A percentile compares a stretch with the other conserved stretches of the same genome.
These are phyloP conservation scores for Cybosia mesomella DNA, from an alignment of 2,888 invertebrate genomes.

Conservation along the genomic window DNA sequence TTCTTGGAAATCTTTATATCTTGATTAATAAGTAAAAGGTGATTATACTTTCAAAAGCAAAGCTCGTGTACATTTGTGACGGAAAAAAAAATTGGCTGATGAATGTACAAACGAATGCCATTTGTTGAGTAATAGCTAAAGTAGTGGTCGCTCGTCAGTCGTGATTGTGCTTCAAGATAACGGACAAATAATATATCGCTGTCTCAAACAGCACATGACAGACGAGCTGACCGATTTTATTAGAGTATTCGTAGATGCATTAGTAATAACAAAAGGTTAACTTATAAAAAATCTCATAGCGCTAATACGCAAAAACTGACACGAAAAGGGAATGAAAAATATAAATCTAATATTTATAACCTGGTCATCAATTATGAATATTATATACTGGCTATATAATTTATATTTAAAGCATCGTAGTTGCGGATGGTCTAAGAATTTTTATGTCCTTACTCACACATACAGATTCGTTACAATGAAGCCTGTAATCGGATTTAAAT, in stretches of 20 bases:
- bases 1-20: constrained; percentile 75
- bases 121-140: constrained; percentile 59
- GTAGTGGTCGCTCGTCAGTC: constrained; percentile 56
- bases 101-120: constrained; percentile 56
- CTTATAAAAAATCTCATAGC: constrained; percentile 21
- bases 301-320: constrained; percentile 15
- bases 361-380: constrained; percentile 32
- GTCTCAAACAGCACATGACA: constrained; percentile 58
- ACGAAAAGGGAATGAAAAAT: constrained; percentile 6
- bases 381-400: constrained; percentile 36
- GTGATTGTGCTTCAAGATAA: constrained; percentile 62
- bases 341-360: constrained; percentile 39
- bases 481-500: constrained; percentile 53
- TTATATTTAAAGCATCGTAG: constrained; percentile 35
- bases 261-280: constrained; percentile 38
- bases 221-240: constrained; percentile 56
- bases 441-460: constrained; percentile 49
- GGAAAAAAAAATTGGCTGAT: constrained; percentile 53
- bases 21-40: constrained; percentile 71
- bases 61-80: constrained; percentile 45
- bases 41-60: constrained; percentile 55
- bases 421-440: constrained; percentile 36
- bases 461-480: constrained; percentile 36
- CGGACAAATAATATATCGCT: constrained; percentile 59
- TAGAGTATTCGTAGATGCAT: constrained; percentile 41